A percentile compares a stretch with the other conserved stretches of the same genome.
phyloP scores from a whole-genome alignment of 1,140 invertebrate species.

The Eueides isabella region DNA sequence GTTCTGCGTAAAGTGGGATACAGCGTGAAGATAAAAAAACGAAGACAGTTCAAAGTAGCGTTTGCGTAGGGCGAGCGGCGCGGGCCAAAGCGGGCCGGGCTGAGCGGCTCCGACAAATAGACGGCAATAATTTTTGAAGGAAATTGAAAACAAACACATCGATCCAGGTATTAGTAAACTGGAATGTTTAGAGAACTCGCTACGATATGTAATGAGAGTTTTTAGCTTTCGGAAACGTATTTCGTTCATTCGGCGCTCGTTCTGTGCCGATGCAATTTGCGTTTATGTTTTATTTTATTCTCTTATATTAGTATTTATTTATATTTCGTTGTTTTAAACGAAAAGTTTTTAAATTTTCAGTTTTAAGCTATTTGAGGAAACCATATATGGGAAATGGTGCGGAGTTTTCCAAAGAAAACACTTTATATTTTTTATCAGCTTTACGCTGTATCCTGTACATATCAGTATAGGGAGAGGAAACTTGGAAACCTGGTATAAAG shows the following conservation, averaged over 20 bases:
- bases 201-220: conserved; percentile 7
- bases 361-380: too few species aligned
- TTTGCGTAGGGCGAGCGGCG: too few species aligned
- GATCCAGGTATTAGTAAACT: conserved; percentile 40
- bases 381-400: too few species aligned
- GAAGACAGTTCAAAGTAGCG: neutral
- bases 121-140: conserved; percentile 49
- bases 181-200: conserved; percentile 23
- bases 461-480: too few species aligned
- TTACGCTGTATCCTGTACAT: too few species aligned
- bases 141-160: conserved; percentile 58
- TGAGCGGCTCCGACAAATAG: conserved; percentile 33
- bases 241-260: neutral
- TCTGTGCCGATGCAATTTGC: neutral
- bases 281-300: neutral
- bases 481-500: too few species aligned
- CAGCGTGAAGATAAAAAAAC: too few species aligned
- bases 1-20: too few species aligned
- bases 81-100: too few species aligned
- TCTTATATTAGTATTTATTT: neutral
- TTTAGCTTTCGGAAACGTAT: neutral
- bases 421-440: too few species aligned
- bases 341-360: neutral
- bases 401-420: too few species aligned
- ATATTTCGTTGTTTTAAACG: neutral